These are phyloP conservation scores for Psittacus erithacus DNA, from an alignment of 2,113 vertebrate species.

Conservation along the genomic window DNA sequence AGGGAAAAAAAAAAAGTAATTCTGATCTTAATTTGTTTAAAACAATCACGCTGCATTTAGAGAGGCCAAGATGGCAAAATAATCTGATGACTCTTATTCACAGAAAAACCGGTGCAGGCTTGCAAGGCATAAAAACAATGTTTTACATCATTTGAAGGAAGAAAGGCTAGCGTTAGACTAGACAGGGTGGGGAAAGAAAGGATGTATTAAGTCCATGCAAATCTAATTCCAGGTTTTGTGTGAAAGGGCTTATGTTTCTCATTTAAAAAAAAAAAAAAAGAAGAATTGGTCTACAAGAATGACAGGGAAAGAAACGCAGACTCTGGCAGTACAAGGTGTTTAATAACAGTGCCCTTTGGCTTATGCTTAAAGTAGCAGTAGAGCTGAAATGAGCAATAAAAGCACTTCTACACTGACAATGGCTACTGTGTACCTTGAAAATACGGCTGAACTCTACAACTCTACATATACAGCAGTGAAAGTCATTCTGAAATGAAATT, in stretches of 20 bases:
- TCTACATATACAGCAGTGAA: not conserved
- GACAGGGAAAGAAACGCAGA: not conserved
- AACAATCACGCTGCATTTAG: not conserved
- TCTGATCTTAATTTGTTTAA: not conserved
- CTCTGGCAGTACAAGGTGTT: not conserved
- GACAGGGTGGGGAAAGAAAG: not conserved
- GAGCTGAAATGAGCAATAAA: constrained; percentile 38
- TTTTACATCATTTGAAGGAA: not conserved
- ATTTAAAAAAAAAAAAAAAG: not conserved
- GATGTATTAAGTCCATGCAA: not conserved
- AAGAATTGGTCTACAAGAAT: not conserved
- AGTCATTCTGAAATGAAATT: constrained; percentile 36
- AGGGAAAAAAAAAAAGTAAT: not conserved
- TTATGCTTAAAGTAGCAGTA: not conserved
- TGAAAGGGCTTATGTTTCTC: not conserved
- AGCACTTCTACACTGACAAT: constrained; percentile 9
- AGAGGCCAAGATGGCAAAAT: not conserved
- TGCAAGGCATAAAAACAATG: not conserved
- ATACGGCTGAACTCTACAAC: not conserved
- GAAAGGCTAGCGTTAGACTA: not conserved
- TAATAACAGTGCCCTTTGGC: constrained; percentile 2
- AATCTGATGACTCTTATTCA: not conserved
- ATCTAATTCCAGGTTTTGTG: not conserved
- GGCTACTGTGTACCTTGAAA: not conserved
- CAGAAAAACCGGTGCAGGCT: not conserved